A percentile compares a stretch with the other conserved stretches of the same genome.
Evolutionary conservation across 2,113 vertebrate genomes (phyloP).

Genomic region (Sinocyclocheilus maitianheensis): DNA sequence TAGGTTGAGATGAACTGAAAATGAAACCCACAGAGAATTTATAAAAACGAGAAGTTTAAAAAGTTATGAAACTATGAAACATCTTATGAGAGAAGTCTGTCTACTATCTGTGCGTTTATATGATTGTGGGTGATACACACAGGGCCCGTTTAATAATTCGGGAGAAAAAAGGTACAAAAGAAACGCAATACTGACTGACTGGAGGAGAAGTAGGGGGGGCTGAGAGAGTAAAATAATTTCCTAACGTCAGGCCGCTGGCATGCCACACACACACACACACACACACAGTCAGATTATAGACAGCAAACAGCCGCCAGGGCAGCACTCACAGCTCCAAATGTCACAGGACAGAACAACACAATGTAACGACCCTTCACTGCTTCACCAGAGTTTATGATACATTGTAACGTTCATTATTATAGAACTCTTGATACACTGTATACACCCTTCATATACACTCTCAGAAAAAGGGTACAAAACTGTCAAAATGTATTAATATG

Average conservation of each 20-base stretch:
- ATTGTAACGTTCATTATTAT: neutral
- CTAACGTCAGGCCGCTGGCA: conserved; percentile 61
- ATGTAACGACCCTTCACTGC: conserved; percentile 23
- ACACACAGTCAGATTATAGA: conserved; percentile 52
- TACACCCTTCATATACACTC: neutral
- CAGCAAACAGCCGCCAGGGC: conserved; percentile 56
- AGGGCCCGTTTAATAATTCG: neutral
- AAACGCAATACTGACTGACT: conserved; percentile 36
- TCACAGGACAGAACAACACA: conserved; percentile 41
- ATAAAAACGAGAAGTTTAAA: neutral
- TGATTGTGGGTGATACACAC: neutral
- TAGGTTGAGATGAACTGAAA: neutral
- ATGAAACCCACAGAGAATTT: neutral
- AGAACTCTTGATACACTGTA: neutral
- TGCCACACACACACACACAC: conserved; percentile 41
- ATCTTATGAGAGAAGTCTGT: neutral
- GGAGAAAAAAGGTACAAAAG: conserved; percentile 23
- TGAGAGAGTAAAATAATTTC: conserved; percentile 50
- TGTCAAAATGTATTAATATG: no score
- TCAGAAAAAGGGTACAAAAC: neutral
- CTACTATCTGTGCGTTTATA: neutral
- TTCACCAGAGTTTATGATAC: neutral
- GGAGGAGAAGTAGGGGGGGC: neutral
- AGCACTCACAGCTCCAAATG: conserved; percentile 61
- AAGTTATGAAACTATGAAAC: neutral